Percentiles rank a stretch among this genome's conserved stretches.
Conservation (phyloP, 2,113 vertebrate genomes). For the Macrotus californicus region DNA sequence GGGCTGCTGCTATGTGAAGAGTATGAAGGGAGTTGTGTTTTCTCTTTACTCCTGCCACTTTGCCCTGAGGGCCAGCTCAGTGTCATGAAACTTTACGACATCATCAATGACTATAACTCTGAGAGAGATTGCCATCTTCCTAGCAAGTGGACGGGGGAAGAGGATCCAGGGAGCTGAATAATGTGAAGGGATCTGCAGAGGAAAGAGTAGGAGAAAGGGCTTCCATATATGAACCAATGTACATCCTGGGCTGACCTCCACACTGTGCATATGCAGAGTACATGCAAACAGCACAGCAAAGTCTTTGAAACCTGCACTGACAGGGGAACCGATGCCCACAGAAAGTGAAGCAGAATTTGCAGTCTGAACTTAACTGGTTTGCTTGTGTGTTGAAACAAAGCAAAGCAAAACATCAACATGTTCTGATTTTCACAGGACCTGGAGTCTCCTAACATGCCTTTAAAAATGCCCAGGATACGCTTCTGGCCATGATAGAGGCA, state of each 20-base stretch:
- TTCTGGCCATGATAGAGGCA: too few species aligned
- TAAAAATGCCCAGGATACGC: background rate
- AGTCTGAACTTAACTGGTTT: background rate
- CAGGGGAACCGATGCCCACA: background rate
- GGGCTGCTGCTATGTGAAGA: background rate
- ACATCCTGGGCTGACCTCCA: background rate
- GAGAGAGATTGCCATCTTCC: background rate
- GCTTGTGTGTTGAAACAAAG: background rate
- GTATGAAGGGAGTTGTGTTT: background rate
- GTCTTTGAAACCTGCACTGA: background rate
- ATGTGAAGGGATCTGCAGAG: background rate
- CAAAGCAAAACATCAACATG: background rate
- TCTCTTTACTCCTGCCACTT: background rate
- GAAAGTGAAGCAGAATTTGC: background rate
- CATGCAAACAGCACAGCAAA: background rate
- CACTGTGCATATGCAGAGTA: too few species aligned
- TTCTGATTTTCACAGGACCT: background rate
- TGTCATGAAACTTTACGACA: background rate
- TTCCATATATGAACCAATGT: background rate
- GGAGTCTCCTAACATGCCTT: background rate
- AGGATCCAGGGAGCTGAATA: background rate
- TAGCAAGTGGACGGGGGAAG: background rate
- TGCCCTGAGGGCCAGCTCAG: background rate
- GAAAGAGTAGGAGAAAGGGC: background rate
- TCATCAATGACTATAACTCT: background rate